Conservation (phyloP, 2,888 invertebrate species). For the Neria commutata region DNA sequence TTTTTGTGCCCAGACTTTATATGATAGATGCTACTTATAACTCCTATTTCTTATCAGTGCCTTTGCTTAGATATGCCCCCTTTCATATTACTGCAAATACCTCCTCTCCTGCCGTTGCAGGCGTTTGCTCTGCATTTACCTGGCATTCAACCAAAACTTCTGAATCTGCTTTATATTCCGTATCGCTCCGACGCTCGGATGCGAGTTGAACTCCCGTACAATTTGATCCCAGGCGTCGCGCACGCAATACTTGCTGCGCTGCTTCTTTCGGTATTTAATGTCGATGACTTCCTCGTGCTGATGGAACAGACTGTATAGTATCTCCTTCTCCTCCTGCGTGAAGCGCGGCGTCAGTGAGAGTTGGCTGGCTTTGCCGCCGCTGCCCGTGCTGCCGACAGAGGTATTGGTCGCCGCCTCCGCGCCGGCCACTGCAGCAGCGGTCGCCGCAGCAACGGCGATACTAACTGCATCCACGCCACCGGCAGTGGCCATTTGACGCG, state of each 20-base stretch:
- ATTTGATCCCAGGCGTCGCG: constrained; percentile 61
- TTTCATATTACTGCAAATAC: too few species aligned
- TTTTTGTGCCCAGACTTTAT: too few species aligned
- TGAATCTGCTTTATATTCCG: constrained; percentile 61
- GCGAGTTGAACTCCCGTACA: constrained; percentile 54
- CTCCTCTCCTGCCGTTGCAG: too few species aligned
- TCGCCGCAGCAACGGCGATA: constrained; percentile 25
- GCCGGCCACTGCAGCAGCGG: constrained; percentile 13
- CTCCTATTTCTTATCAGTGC: too few species aligned
- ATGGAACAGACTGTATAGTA: constrained; percentile 55
- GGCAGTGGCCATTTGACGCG: constrained; percentile 25
- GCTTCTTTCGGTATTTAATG: constrained; percentile 59
- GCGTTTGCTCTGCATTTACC: too few species aligned
- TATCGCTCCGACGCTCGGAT: constrained; percentile 52
- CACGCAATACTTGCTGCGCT: constrained; percentile 55
- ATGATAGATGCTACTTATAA: too few species aligned
- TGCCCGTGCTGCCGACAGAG: constrained; percentile 21
- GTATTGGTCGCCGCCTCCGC: not conserved
- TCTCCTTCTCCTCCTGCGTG: constrained; percentile 58
- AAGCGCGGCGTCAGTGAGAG: constrained; percentile 56
- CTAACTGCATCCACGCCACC: constrained; percentile 29
- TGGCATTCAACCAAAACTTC: constrained; percentile 61
- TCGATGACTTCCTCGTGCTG: constrained; percentile 60
- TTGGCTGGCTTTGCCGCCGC: constrained; percentile 26
- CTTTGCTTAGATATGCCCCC: too few species aligned